Evolutionary conservation across 92 coral and sea anemone genomes (phyloP), one percentile per base, ranked within the genome.

Genomic region (Siderastrea radians): DNA sequence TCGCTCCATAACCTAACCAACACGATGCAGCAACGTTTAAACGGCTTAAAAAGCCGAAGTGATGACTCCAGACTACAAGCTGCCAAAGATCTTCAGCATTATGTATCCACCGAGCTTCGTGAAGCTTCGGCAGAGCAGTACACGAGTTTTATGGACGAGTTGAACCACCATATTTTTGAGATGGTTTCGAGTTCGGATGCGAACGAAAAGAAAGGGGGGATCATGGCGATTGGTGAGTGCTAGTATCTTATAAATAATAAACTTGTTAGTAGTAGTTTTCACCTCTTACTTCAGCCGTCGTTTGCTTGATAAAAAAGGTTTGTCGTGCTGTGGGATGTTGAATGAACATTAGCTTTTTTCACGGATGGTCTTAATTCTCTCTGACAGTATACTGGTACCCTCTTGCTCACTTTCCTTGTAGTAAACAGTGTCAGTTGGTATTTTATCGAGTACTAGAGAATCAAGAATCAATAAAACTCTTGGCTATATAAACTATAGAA

Each of bases 101-200:
- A 98, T 85, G 99, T 98, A 51, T 98, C 99, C 16, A 98, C 99
- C 19, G 99, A 98, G 81, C 88, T 98, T 57, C 96, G 99, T 45
- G 99, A 98, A 78, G 99, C 97, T 71, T 98, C 99, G 6, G 92
- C 98, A 49, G 99, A 98, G 72, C 97, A 98, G 70, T 90, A 92
- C 82, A 90, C 96, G 1, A 91, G 92, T 58, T 95, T 98, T 59
- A 98, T 98, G 98, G 99, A 98, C 90, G 98, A 98, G 46, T 88
- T 98, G 49, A 98, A 93, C 60, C 99, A 95, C 49, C 94, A 92
- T 73, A 98, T 98, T 59, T 98, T 98, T 74, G 99, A 98, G 80
- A 98, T 98, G 99, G 98, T 96, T 49, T 98, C 99, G 10, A 98
- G 99, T 79, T 89, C 98, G n/a, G 99, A 98, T 77, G 98, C 96